A percentile compares a stretch with the other conserved stretches of the same genome.
phyloP scores from a whole-genome alignment of 2,888 invertebrate genomes.

The Synanthedon tipuliformis region DNA sequence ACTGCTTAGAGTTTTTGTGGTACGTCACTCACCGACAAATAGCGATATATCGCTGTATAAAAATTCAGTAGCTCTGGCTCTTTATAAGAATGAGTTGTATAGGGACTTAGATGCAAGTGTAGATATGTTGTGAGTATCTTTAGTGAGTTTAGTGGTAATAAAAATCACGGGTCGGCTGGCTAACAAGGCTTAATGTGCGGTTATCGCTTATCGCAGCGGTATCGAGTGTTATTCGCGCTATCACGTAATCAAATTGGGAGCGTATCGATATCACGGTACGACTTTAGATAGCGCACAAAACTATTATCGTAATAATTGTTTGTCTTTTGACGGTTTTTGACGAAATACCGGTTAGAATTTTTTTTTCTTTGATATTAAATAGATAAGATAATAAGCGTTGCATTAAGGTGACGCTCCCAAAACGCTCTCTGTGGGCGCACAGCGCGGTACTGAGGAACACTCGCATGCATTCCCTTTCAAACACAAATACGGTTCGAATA shows the following conservation, averaged over 20 bases:
- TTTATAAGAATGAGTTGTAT: not conserved
- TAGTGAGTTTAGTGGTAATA: constrained; percentile 42
- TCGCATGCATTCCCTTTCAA: too few species aligned
- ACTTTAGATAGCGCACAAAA: constrained; percentile 46
- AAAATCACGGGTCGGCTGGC: constrained; percentile 60
- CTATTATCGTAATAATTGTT: constrained; percentile 68
- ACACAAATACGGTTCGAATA: too few species aligned
- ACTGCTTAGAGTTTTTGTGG: not conserved
- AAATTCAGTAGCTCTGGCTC: not conserved
- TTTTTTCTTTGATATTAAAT: constrained; percentile 34
- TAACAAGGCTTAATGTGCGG: constrained; percentile 57
- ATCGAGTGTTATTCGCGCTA: constrained; percentile 55
- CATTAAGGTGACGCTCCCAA: too few species aligned
- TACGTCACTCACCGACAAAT: not conserved
- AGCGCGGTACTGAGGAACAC: too few species aligned
- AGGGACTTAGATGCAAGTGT: constrained; percentile 21
- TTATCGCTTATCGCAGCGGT: constrained; percentile 56
- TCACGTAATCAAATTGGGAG: constrained; percentile 66
- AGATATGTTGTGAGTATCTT: constrained; percentile 34
- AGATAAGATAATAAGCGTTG: constrained; percentile 9
- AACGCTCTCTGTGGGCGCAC: too few species aligned
- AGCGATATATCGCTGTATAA: not conserved
- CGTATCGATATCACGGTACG: constrained; percentile 56
- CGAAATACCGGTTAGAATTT: constrained; percentile 34
- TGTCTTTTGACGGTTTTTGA: constrained; percentile 43